Base-by-base conservation (phyloP, 2,113 vertebrate species). In the Poeciliopsis occidentalis region DNA sequence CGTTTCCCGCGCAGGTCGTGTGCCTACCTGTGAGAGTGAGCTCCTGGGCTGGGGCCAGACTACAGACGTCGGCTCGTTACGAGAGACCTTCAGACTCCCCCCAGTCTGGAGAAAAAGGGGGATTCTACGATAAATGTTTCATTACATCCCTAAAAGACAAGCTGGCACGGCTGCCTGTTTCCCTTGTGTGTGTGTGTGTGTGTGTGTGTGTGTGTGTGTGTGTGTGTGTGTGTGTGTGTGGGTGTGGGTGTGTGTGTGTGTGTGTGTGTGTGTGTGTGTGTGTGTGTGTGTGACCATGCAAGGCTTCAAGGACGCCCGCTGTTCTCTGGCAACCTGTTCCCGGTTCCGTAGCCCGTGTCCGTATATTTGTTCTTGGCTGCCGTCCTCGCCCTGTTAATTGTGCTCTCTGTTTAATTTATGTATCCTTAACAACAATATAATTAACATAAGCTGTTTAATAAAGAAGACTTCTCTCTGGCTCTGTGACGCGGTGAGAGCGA, bases 371-470 rank as follows among this genome's bases (percentile, higher is more conserved):
- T 85, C 81, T 88, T 91, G 89, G 88, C 85, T 76, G 12, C 69
- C 87, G 88, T 92, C 90, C 93, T 87, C 85, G 80, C 68, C 79
- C 90, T 83, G 90, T 93, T 94, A 92, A 94, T 94, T 90, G 86
- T 86, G 62, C 84, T 60, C 86, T 87, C 84, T 76, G 83, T 83
- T 91, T 90, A 91, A 93, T 94, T 89, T 87, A 92, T 92, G 86
- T 92, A 83, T 85, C 83, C 83, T 77, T 88, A 89, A 93, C 87
- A 89, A 88, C 84, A 84, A 88, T 89, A 87, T 93, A 89, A 94
- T 94, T 92, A 94, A 90, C 86, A 90, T 87, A 89, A 85, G 84
- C 85, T 77, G 87, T 84, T 91, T 88, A 71, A 83, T 90, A 78
- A 37, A 87, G 82, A 82, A 77, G 44, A 80, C 82, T 69, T 68